Evolutionary conservation across 2,888 invertebrate genomes (phyloP).

Genomic region (Parelbella ahira): DNA sequence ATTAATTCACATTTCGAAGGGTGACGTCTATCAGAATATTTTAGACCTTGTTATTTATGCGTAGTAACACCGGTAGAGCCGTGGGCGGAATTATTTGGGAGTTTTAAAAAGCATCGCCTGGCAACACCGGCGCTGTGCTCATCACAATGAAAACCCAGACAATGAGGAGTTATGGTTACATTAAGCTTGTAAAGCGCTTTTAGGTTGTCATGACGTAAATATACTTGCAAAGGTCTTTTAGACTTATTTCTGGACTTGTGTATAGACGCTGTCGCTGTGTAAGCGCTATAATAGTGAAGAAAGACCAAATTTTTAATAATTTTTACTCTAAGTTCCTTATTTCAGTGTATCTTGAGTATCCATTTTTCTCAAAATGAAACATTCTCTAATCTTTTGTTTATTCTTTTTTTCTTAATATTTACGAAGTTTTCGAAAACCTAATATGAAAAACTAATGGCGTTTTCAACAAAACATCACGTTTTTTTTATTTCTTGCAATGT

Average conservation of each 20-base stretch:
- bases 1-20: slow-evolving; percentile 58
- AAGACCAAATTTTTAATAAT: too few relatives aligned
- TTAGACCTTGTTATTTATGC: slow-evolving; percentile 37
- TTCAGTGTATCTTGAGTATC: too few relatives aligned
- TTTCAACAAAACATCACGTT: too few relatives aligned
- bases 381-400: too few relatives aligned
- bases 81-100: slow-evolving; percentile 17
- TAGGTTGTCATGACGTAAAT: slow-evolving; percentile 3
- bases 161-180: slow-evolving; percentile 12
- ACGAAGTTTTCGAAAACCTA: too few relatives aligned
- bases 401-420: too few relatives aligned
- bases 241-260: neutral
- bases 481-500: neutral
- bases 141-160: slow-evolving; percentile 8
- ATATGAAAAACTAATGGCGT: too few relatives aligned
- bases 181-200: slow-evolving; percentile 3
- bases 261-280: too few relatives aligned
- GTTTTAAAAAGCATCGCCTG: slow-evolving; percentile 7
- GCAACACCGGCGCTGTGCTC: slow-evolving; percentile 3
- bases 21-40: slow-evolving; percentile 44
- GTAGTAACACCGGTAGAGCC: slow-evolving; percentile 23
- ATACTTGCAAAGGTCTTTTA: neutral
- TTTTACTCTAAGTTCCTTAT: too few relatives aligned
- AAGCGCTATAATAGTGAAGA: too few relatives aligned
- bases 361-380: too few relatives aligned